Evolutionary conservation across 2,797 vertebrate genomes (phyloP), one percentile per base, ranked within the genome.

Genomic region (Bovichtus variegatus): DNA sequence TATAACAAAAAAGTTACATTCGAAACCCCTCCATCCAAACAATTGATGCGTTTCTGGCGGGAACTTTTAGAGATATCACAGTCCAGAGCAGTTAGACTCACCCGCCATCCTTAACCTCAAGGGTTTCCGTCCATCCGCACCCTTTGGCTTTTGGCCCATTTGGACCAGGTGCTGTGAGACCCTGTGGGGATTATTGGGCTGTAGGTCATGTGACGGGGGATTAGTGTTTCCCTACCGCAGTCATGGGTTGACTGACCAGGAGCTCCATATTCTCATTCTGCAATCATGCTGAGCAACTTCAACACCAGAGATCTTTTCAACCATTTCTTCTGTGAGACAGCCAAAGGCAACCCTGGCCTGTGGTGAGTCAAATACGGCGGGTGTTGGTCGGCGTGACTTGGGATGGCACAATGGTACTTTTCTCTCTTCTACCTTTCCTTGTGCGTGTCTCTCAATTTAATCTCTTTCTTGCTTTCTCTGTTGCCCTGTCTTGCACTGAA

Each of bases 261-360:
- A 85, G 83, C 83, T 91, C 81, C 83, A 74, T 86, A 80, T 88
- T 92, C 90, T 90, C 91, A 92, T 82, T 93, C 87, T 86, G 87
- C 85, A 76, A 90, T 83, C 93, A 95, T 95, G 95, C 91, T 95
- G 91, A 93, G 95, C 92, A 95, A 96, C 93, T 96, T 95, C 87
- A 95, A 96, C 92, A 94, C 91, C 87, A 93, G 94, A 82, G 93
- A 95, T 62, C 94, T 96, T 83, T 95, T 96, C 83, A 95, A 94
- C 89, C 92, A 95, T 69, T 96, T 95, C 87, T 96, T 95, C 92
- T 96, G 94, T 76, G 94, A 95, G 84, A 95, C 94, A 11, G 94
- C 95, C 77, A 95, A 95, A 81, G 95, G 94, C 66, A 96, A 96
- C 89, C 95, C 93, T 1, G 94, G 89, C 53, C 87, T 96, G 83